phyloP scores from a whole-genome alignment of 2,797 vertebrate genomes.

The Adelosebastes latens region DNA sequence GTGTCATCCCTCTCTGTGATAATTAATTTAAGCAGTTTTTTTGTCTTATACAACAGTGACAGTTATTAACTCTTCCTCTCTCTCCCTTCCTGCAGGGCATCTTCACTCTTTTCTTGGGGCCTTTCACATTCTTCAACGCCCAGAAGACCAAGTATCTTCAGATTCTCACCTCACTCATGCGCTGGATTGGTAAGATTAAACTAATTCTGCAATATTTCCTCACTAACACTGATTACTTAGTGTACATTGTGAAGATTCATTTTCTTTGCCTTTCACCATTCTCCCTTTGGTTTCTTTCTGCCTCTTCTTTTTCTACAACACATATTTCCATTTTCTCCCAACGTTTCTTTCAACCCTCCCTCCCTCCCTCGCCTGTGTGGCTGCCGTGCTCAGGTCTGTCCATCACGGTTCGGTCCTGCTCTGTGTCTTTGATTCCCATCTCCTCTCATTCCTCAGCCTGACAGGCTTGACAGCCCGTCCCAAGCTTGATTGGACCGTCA shows the following conservation, averaged over 20 bases:
- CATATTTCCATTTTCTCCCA: conserved; percentile 38
- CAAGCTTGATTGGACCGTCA: conserved; percentile 74
- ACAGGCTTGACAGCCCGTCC: conserved; percentile 73
- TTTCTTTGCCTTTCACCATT: background rate
- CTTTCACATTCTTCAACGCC: conserved; percentile 96
- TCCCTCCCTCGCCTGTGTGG: conserved; percentile 13
- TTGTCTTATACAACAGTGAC: background rate
- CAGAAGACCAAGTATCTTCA: conserved; percentile 99
- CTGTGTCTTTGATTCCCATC: conserved; percentile 71
- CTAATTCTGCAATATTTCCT: background rate
- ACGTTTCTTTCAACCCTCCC: background rate
- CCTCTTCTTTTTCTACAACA: background rate
- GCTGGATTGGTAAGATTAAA: conserved; percentile 94
- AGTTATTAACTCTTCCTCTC: background rate
- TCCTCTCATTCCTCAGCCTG: conserved; percentile 78
- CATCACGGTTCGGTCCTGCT: conserved; percentile 70
- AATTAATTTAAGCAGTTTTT: background rate
- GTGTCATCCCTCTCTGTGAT: background rate
- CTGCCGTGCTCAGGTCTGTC: conserved; percentile 58
- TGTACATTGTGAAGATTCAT: background rate
- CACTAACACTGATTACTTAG: background rate
- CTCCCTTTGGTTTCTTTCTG: background rate
- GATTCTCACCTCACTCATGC: conserved; percentile 95
- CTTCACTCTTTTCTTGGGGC: conserved; percentile 91
- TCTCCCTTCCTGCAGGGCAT: conserved; percentile 76